Evolutionary conservation across 2,113 vertebrate species (phyloP).

Genomic region (Gopherus evgoodei): DNA sequence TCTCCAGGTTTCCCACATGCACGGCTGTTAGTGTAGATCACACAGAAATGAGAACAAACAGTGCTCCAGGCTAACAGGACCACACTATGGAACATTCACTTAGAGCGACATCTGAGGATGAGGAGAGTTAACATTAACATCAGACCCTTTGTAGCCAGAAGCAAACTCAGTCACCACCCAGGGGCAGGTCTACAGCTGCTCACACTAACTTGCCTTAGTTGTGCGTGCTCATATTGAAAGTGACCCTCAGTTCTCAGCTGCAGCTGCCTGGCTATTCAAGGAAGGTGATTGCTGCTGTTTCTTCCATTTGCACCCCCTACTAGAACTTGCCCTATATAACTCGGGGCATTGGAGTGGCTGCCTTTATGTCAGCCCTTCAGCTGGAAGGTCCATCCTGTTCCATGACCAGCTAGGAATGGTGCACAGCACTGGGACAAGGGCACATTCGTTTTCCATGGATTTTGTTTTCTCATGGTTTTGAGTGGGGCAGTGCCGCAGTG

Average conservation of each 20-base stretch:
- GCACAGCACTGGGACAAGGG: not conserved
- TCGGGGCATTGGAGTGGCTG: not conserved
- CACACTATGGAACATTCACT: not conserved
- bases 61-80: not conserved
- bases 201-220: fast-evolving
- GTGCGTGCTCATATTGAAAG: fast-evolving
- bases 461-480: not conserved
- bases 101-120: not conserved
- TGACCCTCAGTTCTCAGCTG: not conserved
- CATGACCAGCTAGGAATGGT: too few species aligned
- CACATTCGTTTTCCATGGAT: not conserved
- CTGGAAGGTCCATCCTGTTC: not conserved
- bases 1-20: constrained; percentile 40
- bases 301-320: fast-evolving
- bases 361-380: not conserved
- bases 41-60: constrained; percentile 12
- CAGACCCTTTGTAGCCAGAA: not conserved
- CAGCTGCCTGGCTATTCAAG: fast-evolving
- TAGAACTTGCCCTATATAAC: not conserved
- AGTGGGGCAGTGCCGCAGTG: not conserved
- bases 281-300: not conserved
- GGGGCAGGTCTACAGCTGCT: too few species aligned
- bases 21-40: constrained; percentile 7
- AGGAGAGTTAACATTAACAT: fast-evolving
- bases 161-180: not conserved